Base-by-base conservation (phyloP, 2,113 vertebrate genomes). In the Hippocampus guttulatus region DNA sequence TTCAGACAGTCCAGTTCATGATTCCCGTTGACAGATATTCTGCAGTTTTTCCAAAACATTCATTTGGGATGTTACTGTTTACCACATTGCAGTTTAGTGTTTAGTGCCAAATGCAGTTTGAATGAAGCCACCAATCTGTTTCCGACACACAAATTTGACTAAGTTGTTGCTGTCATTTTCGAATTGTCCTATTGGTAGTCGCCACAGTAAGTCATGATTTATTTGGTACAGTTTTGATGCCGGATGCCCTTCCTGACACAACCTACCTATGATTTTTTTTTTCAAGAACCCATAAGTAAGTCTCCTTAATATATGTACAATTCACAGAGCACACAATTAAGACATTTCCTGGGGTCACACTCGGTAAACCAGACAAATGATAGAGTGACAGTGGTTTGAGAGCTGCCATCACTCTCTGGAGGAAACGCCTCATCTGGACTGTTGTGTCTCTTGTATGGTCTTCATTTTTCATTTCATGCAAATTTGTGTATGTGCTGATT, bases 371-470 rank as follows among this genome's bases (percentile, higher is more conserved):
- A 30, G 67, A 41, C 60, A 60, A 69, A 70, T 55, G n/a, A 18
- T 71, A 43, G 54, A 67, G 21, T 66, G n/a, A 55, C 54, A 20
- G 9, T 55, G 66, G 43, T 49, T 41, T 72, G 58, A 49, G 40
- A 41, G 33, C 65, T 77, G 69, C 71, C 16, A 27, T 70, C 69
- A 47, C 55, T 74, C 74, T 73, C 71, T 27, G 68, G 18, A 73
- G 65, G 70, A 67, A 7, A 21, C 67, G 74, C 66, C 9, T n/a
- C 54, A 67, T 70, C 66, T 49, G 57, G 30, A 23, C 11, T 78
- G 49, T 71, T 78, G 78, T 70, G 57, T 69, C 57, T 76, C 57
- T 71, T 74, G 45, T 33, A 58, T 72, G 41, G 1, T 45, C 70
- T 41, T 69, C 27, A 15, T 18, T 54, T 41, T 33, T 5, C 21